Evolutionary conservation across 2,797 vertebrate species (phyloP), one percentile per base, ranked within the genome.

Genomic region (Micromesistius poutassou): DNA sequence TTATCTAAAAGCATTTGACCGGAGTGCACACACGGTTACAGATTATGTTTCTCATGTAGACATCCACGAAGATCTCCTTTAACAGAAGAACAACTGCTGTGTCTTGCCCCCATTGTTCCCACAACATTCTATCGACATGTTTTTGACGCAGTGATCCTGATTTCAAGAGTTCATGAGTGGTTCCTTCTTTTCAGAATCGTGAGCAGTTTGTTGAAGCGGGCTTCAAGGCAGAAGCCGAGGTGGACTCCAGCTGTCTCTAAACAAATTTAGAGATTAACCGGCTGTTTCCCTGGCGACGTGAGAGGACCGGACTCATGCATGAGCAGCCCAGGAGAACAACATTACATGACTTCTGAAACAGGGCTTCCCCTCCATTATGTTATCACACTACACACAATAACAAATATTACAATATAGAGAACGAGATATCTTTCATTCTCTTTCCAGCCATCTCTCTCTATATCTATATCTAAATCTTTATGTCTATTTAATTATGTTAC

Each of bases 221-320:
- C n/a, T n/a, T 98, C 89, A 97, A 96, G 96, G 95, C 96, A 0
- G 97, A 98, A 0, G 94, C 95, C 81, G 97, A 99, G 81, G 88
- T 98, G 33, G 97, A 98, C 89, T 95, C 94, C 2, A 86, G 96
- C 5, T 97, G 96, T 84, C 96, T 1, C 91, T 98, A 36, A 97
- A 97, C 91, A 97, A 97, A 6, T n/a, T 50, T 14, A 55, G 50
- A 0, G 50, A 55, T 55, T 55, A 55, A 5, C 50, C 16, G 13
- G 13, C 13, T 50, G 14, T 55, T 46, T 19, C 42, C 12, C 42
- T 16, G 4, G 42, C 4, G 2, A 14, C 7, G 33, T 35, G 14
- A 16, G 42, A 46, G 16, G 12, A 46, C 42, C 13, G 42, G 42
- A 46, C 14, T 46, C 42, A 46, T 4, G 50, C 19, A 55, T 55